A percentile compares a stretch with the other conserved stretches of the same genome.
phyloP scores from a whole-genome alignment of 2,113 vertebrate genomes.

The Psilopogon haemacephalus region DNA sequence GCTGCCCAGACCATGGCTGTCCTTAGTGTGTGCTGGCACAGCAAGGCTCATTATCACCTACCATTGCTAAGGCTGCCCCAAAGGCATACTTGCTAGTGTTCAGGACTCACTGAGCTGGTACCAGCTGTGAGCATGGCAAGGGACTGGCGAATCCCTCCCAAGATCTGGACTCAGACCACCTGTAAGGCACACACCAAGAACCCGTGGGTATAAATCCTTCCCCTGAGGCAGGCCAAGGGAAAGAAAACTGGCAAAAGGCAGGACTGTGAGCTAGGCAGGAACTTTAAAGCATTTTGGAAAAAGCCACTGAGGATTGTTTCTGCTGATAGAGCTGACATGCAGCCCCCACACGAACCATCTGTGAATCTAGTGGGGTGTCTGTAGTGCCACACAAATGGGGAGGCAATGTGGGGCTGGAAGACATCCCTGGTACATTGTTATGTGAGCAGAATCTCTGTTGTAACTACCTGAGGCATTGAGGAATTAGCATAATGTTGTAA shows the following conservation, averaged over 20 bases:
- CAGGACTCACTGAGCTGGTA: background rate
- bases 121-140: background rate
- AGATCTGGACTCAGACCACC: background rate
- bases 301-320: background rate
- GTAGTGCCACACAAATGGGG: background rate
- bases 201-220: background rate
- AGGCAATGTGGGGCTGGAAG: background rate
- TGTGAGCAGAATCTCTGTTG: background rate
- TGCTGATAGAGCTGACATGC: background rate
- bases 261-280: background rate
- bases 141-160: background rate
- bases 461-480: background rate
- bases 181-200: background rate
- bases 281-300: background rate
- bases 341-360: background rate
- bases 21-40: background rate
- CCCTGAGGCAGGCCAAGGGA: background rate
- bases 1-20: background rate
- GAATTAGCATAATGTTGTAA: background rate
- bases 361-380: background rate
- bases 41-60: background rate
- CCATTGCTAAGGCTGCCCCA: background rate
- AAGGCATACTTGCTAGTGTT: background rate
- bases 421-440: background rate
- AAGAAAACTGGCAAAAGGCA: background rate